Evolutionary conservation across 2,888 invertebrate genomes (phyloP).

Genomic region (Fragum whitleyi): DNA sequence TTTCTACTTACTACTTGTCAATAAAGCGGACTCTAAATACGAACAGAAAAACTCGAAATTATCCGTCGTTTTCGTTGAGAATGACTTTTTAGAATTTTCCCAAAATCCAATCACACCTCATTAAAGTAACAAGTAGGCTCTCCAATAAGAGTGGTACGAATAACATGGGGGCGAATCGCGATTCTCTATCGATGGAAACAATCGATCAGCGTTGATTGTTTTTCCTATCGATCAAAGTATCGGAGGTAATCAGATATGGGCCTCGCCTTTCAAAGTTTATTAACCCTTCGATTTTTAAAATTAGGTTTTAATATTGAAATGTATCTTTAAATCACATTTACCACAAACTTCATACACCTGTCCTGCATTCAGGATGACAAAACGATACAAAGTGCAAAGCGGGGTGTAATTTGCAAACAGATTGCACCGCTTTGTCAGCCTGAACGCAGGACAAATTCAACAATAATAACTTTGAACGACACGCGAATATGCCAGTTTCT

Average conservation of each 20-base stretch:
- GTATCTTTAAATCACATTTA: too few relatives aligned
- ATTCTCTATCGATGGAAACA: background rate
- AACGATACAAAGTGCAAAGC: too few relatives aligned
- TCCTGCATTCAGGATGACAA: too few relatives aligned
- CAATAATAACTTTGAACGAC: too few relatives aligned
- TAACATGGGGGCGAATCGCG: background rate
- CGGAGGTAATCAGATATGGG: background rate
- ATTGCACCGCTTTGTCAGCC: too few relatives aligned
- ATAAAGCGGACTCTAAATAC: background rate
- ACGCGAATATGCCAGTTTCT: too few relatives aligned
- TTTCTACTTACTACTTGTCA: too few relatives aligned
- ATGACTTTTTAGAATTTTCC: background rate
- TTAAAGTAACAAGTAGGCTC: background rate
- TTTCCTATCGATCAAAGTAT: conserved; percentile 1
- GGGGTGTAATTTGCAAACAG: too few relatives aligned
- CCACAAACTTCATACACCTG: too few relatives aligned
- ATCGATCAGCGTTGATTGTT: background rate
- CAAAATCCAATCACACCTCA: background rate
- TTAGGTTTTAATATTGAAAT: too few relatives aligned
- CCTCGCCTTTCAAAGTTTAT: conserved; percentile 1
- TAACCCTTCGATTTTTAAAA: conserved; percentile 1
- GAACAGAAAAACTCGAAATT: background rate
- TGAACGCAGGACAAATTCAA: too few relatives aligned
- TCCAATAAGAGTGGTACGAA: background rate
- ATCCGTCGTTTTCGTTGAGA: background rate